phyloP scores from a whole-genome alignment of 2,888 invertebrate species.

The Synanthedon tipuliformis region DNA sequence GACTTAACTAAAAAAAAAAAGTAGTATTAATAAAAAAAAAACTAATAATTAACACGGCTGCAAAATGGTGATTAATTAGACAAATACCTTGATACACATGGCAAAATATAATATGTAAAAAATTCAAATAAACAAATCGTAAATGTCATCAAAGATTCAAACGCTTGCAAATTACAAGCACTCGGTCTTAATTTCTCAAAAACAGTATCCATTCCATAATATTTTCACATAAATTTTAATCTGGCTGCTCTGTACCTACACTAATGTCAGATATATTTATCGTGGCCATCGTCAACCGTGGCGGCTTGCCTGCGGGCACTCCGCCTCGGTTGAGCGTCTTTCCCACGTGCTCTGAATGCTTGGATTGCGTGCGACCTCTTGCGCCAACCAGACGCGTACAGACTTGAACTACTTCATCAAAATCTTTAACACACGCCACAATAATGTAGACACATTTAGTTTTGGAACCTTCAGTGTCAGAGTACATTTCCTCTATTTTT shows the following conservation, averaged over 20 bases:
- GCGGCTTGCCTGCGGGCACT: slow-evolving; percentile 50
- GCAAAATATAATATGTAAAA: too few species aligned
- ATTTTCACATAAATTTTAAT: slow-evolving; percentile 28
- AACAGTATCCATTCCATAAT: slow-evolving; percentile 16
- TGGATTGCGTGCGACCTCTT: slow-evolving; percentile 65
- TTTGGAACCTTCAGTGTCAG: slow-evolving; percentile 22
- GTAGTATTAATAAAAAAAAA: too few species aligned
- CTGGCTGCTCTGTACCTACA: slow-evolving; percentile 38
- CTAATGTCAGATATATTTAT: slow-evolving; percentile 65
- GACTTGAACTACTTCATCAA: slow-evolving; percentile 27
- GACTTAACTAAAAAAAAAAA: too few species aligned
- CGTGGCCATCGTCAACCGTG: slow-evolving; percentile 64
- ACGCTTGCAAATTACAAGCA: too few species aligned
- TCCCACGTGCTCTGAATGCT: slow-evolving; percentile 69
- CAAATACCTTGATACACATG: too few species aligned
- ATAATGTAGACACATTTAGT: slow-evolving; percentile 1
- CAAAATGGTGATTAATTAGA: too few species aligned
- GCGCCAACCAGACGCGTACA: slow-evolving; percentile 39
- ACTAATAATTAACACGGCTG: too few species aligned
- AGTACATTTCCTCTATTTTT: slow-evolving; percentile 7
- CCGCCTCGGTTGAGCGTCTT: slow-evolving; percentile 50
- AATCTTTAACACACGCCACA: neutral
- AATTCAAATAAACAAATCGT: too few species aligned
- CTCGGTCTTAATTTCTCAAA: slow-evolving; percentile 6
- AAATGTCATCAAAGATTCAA: too few species aligned